A percentile compares a stretch with the other conserved stretches of the same genome.
Conservation (phyloP, 2,888 invertebrate genomes). For the Erebia palarica region DNA sequence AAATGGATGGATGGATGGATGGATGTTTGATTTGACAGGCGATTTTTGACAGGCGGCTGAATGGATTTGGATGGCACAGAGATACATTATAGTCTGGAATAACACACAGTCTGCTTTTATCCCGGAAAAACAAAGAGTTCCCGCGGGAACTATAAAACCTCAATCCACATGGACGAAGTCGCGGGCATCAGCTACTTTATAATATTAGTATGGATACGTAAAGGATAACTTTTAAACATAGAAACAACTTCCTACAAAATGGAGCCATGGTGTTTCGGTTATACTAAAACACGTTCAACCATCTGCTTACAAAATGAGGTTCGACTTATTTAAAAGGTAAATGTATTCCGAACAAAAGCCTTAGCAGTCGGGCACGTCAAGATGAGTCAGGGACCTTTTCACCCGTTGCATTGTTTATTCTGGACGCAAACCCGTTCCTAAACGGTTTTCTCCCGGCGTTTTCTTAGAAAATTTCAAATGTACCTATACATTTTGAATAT, state of each 20-base stretch:
- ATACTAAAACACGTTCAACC: slow-evolving; percentile 36
- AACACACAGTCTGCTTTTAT: too few species aligned
- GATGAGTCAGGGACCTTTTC: slow-evolving; percentile 78
- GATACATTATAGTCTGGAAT: too few species aligned
- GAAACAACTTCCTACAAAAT: slow-evolving; percentile 30
- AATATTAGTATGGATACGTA: neutral
- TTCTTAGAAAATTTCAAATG: slow-evolving; percentile 51
- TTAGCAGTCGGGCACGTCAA: slow-evolving; percentile 52
- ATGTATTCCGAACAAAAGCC: slow-evolving; percentile 74
- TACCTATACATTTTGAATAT: slow-evolving; percentile 53
- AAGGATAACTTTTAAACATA: neutral
- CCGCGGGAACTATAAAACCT: too few species aligned
- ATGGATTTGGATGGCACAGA: too few species aligned
- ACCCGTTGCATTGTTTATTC: slow-evolving; percentile 70
- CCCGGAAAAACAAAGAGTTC: too few species aligned
- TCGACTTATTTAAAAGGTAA: slow-evolving; percentile 56
- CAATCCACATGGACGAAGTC: too few species aligned
- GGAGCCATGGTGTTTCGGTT: slow-evolving; percentile 31
- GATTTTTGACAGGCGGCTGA: too few species aligned
- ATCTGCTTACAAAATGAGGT: slow-evolving; percentile 34
- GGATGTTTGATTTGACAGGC: too few species aligned
- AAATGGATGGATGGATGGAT: too few species aligned
- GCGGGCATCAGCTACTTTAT: too few species aligned
- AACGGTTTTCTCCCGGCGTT: slow-evolving; percentile 64
- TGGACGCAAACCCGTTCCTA: slow-evolving; percentile 61